These are phyloP conservation scores for Pherbina coryleti DNA, from an alignment of 2,888 invertebrate genomes.

Conservation along the genomic window DNA sequence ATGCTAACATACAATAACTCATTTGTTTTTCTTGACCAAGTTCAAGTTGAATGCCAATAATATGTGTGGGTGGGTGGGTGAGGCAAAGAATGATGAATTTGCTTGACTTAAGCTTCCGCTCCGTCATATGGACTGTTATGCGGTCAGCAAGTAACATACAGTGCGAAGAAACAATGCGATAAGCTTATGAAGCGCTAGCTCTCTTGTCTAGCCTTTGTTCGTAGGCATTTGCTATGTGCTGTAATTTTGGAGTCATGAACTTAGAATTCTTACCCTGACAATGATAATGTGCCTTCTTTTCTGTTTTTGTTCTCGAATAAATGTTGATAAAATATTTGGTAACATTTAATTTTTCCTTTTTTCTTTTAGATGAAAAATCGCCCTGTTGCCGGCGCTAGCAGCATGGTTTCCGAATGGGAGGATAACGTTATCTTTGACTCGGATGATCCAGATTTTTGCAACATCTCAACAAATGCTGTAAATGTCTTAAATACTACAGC, in stretches of 20 bases:
- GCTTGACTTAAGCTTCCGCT: too few species aligned
- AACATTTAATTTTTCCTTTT: conserved; percentile 16
- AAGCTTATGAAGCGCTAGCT: too few species aligned
- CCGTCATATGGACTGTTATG: too few species aligned
- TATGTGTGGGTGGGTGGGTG: neutral
- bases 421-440: conserved; percentile 66
- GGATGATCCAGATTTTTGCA: conserved; percentile 69
- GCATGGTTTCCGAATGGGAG: conserved; percentile 67
- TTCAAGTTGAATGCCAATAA: conserved; percentile 4
- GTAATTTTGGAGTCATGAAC: too few species aligned
- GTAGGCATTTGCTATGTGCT: too few species aligned
- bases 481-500: conserved; percentile 52
- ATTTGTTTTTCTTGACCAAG: neutral
- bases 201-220: too few species aligned
- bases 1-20: neutral
- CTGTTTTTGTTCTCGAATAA: neutral
- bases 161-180: too few species aligned
- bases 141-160: too few species aligned
- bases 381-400: conserved; percentile 51
- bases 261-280: too few species aligned
- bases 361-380: conserved; percentile 63
- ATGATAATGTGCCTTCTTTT: neutral
- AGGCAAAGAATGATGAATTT: too few species aligned
- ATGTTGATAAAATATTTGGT: neutral
- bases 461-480: conserved; percentile 53